phyloP scores from a whole-genome alignment of 2,797 vertebrate species.

The Rhabdomys pumilio region DNA sequence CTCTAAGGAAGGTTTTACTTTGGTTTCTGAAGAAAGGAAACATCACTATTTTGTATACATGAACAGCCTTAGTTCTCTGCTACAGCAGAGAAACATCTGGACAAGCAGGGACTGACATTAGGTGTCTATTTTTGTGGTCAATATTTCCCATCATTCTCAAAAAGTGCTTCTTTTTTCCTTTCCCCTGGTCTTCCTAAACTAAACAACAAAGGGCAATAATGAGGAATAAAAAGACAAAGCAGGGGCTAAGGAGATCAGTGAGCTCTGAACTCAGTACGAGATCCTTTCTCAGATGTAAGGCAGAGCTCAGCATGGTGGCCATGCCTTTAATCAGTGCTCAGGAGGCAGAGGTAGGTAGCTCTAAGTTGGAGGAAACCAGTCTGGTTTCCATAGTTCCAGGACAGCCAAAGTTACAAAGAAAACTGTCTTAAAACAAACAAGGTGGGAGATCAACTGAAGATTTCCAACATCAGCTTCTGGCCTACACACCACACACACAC shows the following conservation, averaged over 20 bases:
- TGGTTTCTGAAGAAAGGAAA: not conserved
- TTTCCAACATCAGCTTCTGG: not conserved
- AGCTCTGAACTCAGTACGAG: not conserved
- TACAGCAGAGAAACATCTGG: not conserved
- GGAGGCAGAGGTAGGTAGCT: not conserved
- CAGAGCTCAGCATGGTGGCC: too few species aligned
- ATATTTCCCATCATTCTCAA: conserved; percentile 29
- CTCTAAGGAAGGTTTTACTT: not conserved
- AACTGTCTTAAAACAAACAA: not conserved
- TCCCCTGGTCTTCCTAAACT: not conserved
- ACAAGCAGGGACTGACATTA: not conserved
- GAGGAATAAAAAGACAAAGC: not conserved
- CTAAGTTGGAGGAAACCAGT: not conserved
- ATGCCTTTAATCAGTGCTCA: not conserved
- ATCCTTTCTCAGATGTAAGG: not conserved
- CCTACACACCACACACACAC: not conserved
- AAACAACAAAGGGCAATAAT: not conserved
- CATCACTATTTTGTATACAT: not conserved
- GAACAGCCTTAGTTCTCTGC: not conserved
- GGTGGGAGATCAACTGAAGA: not conserved
- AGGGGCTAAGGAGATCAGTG: not conserved
- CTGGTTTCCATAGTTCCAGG: not conserved
- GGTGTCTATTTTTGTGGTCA: not conserved
- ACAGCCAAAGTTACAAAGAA: not conserved
- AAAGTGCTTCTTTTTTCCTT: not conserved